These are phyloP conservation scores for Cebidichthys violaceus DNA, from an alignment of 2,113 vertebrate genomes.

Conservation along the genomic window DNA sequence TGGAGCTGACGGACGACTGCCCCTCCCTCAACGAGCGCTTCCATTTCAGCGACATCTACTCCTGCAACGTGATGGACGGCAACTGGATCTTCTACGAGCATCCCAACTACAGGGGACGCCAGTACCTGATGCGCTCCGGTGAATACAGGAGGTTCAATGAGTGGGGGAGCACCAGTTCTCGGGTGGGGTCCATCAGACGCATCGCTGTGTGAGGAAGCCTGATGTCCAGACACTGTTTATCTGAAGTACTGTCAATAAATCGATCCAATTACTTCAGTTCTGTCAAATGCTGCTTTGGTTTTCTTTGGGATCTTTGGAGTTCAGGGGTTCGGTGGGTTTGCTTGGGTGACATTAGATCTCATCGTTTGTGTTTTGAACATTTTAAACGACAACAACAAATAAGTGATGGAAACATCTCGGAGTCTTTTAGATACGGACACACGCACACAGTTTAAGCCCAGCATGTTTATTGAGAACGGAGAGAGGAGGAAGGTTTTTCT, in stretches of 20 bases:
- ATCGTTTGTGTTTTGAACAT: neutral
- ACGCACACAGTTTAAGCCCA: conserved; percentile 37
- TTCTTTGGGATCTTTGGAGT: neutral
- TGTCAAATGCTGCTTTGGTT: neutral
- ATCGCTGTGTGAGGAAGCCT: conserved; percentile 53
- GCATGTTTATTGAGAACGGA: conserved; percentile 70
- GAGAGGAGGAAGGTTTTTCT: conserved; percentile 15
- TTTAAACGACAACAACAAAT: too few species aligned
- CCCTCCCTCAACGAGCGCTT: conserved; percentile 77
- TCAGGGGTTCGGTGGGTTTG: neutral
- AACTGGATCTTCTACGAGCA: conserved; percentile 82
- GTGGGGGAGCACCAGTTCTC: conserved; percentile 74
- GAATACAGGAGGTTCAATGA: conserved; percentile 76
- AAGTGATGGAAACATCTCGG: neutral
- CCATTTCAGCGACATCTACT: conserved; percentile 73
- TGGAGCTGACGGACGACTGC: conserved; percentile 80
- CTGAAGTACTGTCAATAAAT: conserved; percentile 42
- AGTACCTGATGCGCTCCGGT: conserved; percentile 72
- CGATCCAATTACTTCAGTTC: neutral
- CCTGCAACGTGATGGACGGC: conserved; percentile 80
- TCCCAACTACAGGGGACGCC: conserved; percentile 77
- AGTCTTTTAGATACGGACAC: conserved; percentile 3
- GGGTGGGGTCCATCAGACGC: conserved; percentile 74
- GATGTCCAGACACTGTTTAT: conserved; percentile 18
- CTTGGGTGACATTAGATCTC: neutral